phyloP scores from a whole-genome alignment of 2,113 vertebrate genomes.

The Sinocyclocheilus rhinocerous region DNA sequence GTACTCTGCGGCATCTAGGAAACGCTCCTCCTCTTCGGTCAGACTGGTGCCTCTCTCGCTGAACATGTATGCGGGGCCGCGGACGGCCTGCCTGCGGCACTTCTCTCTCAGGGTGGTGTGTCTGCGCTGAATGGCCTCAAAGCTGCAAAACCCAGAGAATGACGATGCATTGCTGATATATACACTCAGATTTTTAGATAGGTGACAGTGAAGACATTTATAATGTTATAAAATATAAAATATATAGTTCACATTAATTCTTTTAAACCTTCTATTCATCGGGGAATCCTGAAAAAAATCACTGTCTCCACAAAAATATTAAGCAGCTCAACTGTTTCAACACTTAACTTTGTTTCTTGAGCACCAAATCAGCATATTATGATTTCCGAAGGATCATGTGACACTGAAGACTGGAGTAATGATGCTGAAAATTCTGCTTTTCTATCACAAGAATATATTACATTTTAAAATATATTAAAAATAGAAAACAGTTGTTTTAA shows the following conservation, averaged over 20 bases:
- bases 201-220: background rate
- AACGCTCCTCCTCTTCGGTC: conserved; percentile 80
- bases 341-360: background rate
- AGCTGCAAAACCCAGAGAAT: conserved; percentile 43
- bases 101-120: conserved; percentile 82
- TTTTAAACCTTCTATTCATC: background rate
- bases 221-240: background rate
- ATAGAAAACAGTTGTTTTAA: too few relatives aligned
- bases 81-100: conserved; percentile 81
- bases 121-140: conserved; percentile 58
- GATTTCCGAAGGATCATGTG: too few relatives aligned
- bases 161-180: background rate
- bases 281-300: too few relatives aligned
- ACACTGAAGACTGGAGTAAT: too few relatives aligned
- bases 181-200: too few relatives aligned
- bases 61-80: conserved; percentile 88
- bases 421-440: too few relatives aligned
- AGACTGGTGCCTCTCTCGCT: conserved; percentile 81
- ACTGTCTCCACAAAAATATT: too few relatives aligned
- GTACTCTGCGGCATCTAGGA: conserved; percentile 79
- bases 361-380: too few relatives aligned
- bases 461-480: too few relatives aligned
- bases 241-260: background rate
- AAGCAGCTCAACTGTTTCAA: background rate
- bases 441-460: too few relatives aligned